Percentiles rank a stretch among this genome's conserved stretches.
Conservation (phyloP, 1,140 invertebrate species). For the Eriocheir sinensis region DNA sequence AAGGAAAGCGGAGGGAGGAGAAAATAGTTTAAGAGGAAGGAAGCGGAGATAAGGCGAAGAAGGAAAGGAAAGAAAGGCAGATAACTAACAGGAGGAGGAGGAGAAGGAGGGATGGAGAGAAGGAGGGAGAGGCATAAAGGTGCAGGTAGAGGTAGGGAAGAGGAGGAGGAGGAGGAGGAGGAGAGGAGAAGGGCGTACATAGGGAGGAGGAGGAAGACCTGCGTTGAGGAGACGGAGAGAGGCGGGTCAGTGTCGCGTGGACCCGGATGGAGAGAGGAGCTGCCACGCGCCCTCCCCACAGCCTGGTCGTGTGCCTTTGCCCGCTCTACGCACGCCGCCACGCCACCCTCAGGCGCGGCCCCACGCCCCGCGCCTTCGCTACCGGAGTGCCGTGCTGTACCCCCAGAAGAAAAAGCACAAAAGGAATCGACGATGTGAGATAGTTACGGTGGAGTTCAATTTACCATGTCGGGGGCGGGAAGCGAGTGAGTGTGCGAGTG, state of each 20-base stretch:
- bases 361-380: neutral
- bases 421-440: slow-evolving; percentile 6
- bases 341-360: neutral
- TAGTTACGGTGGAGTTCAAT: slow-evolving; percentile 13
- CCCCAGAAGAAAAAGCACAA: neutral
- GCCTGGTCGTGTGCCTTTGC: neutral
- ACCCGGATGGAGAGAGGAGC: neutral
- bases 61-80: neutral
- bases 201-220: too few relatives aligned
- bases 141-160: neutral
- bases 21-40: neutral
- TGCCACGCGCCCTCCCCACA: slow-evolving; percentile 17
- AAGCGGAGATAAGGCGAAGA: neutral
- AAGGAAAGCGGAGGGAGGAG: neutral
- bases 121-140: neutral
- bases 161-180: too few relatives aligned
- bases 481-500: neutral
- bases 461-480: neutral
- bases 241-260: slow-evolving; percentile 9
- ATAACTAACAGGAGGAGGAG: too few relatives aligned
- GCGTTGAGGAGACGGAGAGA: neutral
- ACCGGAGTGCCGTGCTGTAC: neutral
- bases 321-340: slow-evolving; percentile 17
- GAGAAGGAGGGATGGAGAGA: slow-evolving; percentile 6
- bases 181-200: neutral